A percentile compares a stretch with the other conserved stretches of the same genome.
Conservation (phyloP, 2,113 vertebrate species). For the Melanotaenia duboulayi region DNA sequence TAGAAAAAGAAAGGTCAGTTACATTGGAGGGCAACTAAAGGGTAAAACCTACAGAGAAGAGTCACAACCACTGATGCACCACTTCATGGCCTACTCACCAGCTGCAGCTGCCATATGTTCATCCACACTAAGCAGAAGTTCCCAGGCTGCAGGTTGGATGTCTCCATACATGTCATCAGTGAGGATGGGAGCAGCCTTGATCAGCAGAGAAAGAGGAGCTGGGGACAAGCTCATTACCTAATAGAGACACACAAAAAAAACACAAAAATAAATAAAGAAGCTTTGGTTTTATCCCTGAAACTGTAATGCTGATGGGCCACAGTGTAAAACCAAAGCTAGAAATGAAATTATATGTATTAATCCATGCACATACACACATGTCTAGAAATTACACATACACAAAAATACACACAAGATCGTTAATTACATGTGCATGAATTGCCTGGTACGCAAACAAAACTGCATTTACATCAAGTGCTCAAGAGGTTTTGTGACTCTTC, state of each 20-base stretch:
- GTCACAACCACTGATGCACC: background rate
- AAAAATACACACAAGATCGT: no score
- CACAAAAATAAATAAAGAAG: background rate
- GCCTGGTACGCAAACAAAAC: no score
- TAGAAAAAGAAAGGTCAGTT: background rate
- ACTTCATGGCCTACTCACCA: conserved; percentile 78
- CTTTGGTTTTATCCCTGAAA: no score
- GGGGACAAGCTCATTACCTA: conserved; percentile 98
- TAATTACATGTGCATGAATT: no score
- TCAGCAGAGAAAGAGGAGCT: conserved; percentile 94
- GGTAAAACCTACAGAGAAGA: background rate
- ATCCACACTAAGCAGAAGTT: conserved; percentile 95
- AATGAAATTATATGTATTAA: no score
- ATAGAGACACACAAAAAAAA: conserved; percentile 2
- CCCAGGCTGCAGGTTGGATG: conserved; percentile 97
- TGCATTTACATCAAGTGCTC: no score
- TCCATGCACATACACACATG: no score
- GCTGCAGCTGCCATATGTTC: conserved; percentile 98
- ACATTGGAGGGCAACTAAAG: background rate
- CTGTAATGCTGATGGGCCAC: no score
- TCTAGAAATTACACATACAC: no score
- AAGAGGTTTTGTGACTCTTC: no score
- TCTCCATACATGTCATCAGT: conserved; percentile 99
- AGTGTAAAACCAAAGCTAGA: no score
- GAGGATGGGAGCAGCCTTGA: conserved; percentile 95